phyloP scores from a whole-genome alignment of 2,113 vertebrate species.

The Takifugu bimaculatus region DNA sequence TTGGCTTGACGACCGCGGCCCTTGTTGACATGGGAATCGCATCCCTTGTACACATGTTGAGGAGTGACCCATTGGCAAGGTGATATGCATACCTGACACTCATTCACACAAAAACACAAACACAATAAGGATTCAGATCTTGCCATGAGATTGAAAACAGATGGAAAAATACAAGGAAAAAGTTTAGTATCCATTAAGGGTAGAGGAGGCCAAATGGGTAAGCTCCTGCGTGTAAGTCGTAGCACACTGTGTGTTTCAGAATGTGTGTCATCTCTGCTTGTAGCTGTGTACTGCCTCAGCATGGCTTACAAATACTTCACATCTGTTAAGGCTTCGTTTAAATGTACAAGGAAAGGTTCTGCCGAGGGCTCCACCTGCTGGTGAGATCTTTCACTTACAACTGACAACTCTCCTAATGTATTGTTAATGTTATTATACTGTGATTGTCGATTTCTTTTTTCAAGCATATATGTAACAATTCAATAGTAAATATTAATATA shows the following conservation, averaged over 20 bases:
- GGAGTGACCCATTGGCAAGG: conserved; percentile 40
- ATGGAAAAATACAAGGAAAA: neutral
- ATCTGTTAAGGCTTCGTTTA: conserved; percentile 9
- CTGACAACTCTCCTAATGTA: too few species aligned
- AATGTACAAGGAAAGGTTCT: neutral
- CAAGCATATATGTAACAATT: too few species aligned
- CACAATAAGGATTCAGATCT: neutral
- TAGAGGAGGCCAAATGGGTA: neutral
- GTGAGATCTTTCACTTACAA: neutral
- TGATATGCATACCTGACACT: conserved; percentile 10
- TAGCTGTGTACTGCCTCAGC: conserved; percentile 1
- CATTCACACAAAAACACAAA: neutral
- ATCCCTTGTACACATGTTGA: conserved; percentile 24
- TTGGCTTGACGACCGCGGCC: conserved; percentile 31
- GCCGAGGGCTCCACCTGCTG: conserved; percentile 22
- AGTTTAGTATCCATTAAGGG: too few species aligned
- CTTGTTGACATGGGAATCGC: conserved; percentile 29
- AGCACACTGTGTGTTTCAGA: neutral
- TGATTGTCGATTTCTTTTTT: too few species aligned
- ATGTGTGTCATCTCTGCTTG: neutral
- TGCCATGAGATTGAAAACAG: neutral
- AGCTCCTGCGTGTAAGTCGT: neutral
- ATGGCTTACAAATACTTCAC: neutral
- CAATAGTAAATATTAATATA: too few species aligned
- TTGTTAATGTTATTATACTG: too few species aligned